phyloP scores from a whole-genome alignment of 2,113 vertebrate genomes.

The Bos javanicus region DNA sequence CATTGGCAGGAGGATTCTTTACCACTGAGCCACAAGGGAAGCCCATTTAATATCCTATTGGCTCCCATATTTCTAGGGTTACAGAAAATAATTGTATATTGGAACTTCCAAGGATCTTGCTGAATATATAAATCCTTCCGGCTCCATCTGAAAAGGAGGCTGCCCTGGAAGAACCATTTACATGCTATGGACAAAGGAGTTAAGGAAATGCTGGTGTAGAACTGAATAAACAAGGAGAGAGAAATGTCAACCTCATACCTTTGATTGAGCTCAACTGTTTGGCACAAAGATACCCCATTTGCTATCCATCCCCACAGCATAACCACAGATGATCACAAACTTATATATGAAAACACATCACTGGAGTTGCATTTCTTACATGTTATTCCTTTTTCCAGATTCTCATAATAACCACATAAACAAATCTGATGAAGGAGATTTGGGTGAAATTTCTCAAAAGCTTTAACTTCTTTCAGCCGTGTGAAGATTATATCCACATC shows the following conservation, averaged over 20 bases:
- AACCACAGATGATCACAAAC: neutral
- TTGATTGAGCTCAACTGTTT: neutral
- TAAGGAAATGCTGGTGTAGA: neutral
- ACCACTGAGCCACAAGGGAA: neutral
- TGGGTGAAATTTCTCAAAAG: slow-evolving; percentile 95
- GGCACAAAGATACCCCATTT: neutral
- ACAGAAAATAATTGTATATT: neutral
- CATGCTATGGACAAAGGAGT: neutral
- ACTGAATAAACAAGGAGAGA: neutral
- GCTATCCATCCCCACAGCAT: neutral
- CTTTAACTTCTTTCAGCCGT: slow-evolving; percentile 93
- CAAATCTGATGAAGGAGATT: slow-evolving; percentile 96
- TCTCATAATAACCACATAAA: slow-evolving; percentile 95
- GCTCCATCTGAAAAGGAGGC: neutral
- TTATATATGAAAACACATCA: neutral
- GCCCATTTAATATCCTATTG: neutral
- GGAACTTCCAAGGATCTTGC: neutral
- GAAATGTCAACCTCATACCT: neutral
- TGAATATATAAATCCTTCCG: slow-evolving; percentile 1
- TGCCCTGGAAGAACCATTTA: neutral
- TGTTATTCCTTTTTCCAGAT: slow-evolving; percentile 96
- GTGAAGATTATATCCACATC: slow-evolving; percentile 97
- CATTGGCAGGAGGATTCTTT: neutral
- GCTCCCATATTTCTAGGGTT: neutral
- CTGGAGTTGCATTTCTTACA: slow-evolving; percentile 81